Conservation (phyloP, 2,888 invertebrate genomes). For the Apodemia duryi region DNA sequence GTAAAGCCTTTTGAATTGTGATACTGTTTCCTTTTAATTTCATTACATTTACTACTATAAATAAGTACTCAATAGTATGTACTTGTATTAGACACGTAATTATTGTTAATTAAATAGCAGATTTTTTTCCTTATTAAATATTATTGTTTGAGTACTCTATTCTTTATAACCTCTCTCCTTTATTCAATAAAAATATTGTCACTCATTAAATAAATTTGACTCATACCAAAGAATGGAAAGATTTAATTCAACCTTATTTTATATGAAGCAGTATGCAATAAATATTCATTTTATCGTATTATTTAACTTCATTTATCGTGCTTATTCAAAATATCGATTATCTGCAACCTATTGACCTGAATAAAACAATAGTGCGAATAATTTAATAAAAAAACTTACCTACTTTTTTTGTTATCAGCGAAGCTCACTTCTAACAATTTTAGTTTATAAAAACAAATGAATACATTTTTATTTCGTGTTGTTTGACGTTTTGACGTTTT, state of each 20-base stretch:
- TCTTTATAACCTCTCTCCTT: neutral
- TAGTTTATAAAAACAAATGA: constrained; percentile 4
- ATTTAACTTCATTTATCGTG: neutral
- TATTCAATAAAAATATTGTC: neutral
- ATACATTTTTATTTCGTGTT: constrained; percentile 5
- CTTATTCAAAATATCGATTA: constrained; percentile 3
- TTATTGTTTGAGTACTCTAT: too few species aligned
- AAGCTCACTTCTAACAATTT: neutral
- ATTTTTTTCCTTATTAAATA: too few species aligned
- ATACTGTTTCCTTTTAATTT: too few species aligned
- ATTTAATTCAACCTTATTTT: neutral
- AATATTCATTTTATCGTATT: neutral
- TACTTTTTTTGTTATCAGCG: too few species aligned
- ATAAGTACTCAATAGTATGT: too few species aligned
- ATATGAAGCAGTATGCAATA: neutral
- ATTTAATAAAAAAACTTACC: neutral
- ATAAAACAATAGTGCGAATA: neutral
- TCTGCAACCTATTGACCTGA: neutral
- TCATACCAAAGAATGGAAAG: neutral
- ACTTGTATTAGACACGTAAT: too few species aligned
- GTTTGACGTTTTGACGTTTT: constrained; percentile 30
- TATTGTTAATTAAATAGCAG: too few species aligned
- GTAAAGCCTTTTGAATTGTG: too few species aligned
- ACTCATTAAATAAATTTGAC: neutral
- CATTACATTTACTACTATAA: too few species aligned